Conservation (phyloP, 2,797 vertebrate genomes). For the Hephaestus fuliginosus region DNA sequence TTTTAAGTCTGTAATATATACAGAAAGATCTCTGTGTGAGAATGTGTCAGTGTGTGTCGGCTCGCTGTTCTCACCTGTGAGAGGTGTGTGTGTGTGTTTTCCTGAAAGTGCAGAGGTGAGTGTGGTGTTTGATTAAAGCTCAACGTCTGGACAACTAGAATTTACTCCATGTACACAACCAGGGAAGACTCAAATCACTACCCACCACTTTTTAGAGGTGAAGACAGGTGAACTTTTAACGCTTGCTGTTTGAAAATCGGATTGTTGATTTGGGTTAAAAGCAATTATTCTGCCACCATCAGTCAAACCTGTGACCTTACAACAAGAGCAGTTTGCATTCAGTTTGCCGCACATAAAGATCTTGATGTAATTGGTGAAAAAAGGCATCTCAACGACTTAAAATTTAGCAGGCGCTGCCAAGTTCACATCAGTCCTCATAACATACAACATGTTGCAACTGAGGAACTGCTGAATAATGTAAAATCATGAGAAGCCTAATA, state of each 20-base stretch:
- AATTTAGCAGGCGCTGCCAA: neutral
- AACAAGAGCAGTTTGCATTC: neutral
- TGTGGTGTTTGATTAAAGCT: constrained; percentile 2
- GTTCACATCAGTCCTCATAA: neutral
- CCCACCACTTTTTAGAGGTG: neutral
- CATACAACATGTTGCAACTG: neutral
- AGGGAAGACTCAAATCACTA: neutral
- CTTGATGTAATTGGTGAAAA: neutral
- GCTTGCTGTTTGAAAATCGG: neutral
- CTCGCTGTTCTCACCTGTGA: too few species aligned
- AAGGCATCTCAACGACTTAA: too few species aligned
- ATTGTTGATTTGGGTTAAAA: neutral
- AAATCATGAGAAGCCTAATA: neutral
- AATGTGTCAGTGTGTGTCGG: neutral
- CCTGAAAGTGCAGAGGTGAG: neutral
- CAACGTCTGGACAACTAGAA: neutral
- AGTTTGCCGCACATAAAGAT: neutral
- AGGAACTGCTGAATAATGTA: neutral
- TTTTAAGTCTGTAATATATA: neutral
- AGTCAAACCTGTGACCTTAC: too few species aligned
- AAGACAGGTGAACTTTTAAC: neutral
- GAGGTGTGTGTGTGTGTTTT: neutral
- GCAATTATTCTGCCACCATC: too few species aligned
- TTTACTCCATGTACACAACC: neutral
- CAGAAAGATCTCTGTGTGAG: neutral